Evolutionary conservation across 30 jellyfish, hydroid and myxozoan species (phyloP).

Genomic region (Catostylus mosaicus): DNA sequence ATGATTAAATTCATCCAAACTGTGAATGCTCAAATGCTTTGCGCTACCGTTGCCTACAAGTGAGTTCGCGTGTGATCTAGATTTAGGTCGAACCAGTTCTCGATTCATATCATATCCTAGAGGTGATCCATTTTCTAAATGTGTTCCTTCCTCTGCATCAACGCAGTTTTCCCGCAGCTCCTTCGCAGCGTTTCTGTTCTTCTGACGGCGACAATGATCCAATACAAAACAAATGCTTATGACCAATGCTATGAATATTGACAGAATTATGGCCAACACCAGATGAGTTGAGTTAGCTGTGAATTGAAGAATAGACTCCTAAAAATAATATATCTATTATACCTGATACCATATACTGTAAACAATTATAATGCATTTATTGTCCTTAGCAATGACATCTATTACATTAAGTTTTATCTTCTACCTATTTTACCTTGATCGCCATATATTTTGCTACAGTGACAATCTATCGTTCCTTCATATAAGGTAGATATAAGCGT

Average conservation of each 20-base stretch:
- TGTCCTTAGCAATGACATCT: no score
- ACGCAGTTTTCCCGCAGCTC: slow-evolving; percentile 33
- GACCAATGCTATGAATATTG: slow-evolving; percentile 85
- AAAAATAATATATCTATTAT: no score
- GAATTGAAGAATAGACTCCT: slow-evolving; percentile 12
- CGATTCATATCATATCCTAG: slow-evolving; percentile 22
- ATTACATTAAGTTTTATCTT: no score
- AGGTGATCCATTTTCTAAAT: slow-evolving; percentile 56
- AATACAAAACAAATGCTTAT: slow-evolving; percentile 76
- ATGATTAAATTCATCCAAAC: slow-evolving; percentile 56
- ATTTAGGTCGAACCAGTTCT: slow-evolving; percentile 46
- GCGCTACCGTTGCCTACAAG: slow-evolving; percentile 51
- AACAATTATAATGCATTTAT: no score
- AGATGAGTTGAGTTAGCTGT: slow-evolving; percentile 85
- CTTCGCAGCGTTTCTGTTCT: slow-evolving; percentile 44
- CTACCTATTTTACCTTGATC: no score
- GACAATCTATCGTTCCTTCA: no score
- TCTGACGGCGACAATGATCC: slow-evolving; percentile 90
- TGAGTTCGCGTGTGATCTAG: slow-evolving; percentile 37
- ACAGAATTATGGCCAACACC: slow-evolving; percentile 74
- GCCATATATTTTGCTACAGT: no score
- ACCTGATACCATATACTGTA: no score
- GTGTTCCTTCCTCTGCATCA: neutral
- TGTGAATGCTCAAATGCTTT: slow-evolving; percentile 24
- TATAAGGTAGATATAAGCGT: no score